Base-by-base conservation (phyloP, 2,888 invertebrate species). In the Nematopogon swammerdamellus region DNA sequence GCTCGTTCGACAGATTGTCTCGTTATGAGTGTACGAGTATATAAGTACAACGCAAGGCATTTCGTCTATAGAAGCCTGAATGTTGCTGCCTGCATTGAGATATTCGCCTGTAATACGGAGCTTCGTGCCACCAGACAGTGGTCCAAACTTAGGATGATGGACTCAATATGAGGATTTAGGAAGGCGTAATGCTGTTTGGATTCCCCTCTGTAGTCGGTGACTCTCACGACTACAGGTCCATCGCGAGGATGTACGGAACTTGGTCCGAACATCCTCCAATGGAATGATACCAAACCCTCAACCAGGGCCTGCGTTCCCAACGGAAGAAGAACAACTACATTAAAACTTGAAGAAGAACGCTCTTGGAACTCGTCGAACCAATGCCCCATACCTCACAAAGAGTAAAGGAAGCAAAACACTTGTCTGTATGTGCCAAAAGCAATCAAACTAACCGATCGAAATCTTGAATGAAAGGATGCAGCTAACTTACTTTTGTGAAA, bases 71-170 rank as follows among this genome's bases (percentile, higher is more conserved):
- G 87, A 92, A 1, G 96, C 95, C 65, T 89, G 87, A 60, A 95
- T 95, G 52, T 88, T 87, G 63, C 95, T 94, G 42, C 98, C 99
- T 29, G 98, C 95, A 73, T 98, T 95, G 80, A 99, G 87, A 76
- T 95, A 91, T 62, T 89, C 86, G 1, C 99, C 99, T 49, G 86
- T 87, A 56, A 99, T 93, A 56, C 88, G 89, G 47, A 99, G 80
- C 62, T 87, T 86, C 3, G 98, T 99, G 29, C 99, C 99, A 18
- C 99, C 99, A 29, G 96, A 95, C 58, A 88, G 84, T 0, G 98
- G 98, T 0, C 98, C 98, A 63, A 87, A 88, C 57, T 85, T 87
- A 0, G 97, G 97, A 54, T 87, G 59, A 97, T 92, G 53, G 88
- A 87, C 51, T 85, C 85, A 53, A 97, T 92, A 64, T 86, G 85